Percentiles rank a stretch among this genome's conserved stretches.
phyloP scores from a whole-genome alignment of 2,888 invertebrate species.

The Ophion costatus region DNA sequence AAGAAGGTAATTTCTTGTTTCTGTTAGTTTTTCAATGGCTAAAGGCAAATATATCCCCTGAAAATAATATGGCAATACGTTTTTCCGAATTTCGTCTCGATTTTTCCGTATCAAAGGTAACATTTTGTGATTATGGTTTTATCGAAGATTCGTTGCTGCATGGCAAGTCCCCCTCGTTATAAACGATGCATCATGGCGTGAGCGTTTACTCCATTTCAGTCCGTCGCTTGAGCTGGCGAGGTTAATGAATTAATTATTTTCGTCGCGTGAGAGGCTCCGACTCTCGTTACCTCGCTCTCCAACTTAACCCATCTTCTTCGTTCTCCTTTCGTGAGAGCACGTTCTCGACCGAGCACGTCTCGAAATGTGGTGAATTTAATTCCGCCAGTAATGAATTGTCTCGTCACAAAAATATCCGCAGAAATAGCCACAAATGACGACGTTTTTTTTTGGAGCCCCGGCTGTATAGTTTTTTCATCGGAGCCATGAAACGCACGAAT shows the following conservation, averaged over 20 bases:
- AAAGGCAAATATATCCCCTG: no score
- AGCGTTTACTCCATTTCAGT: conserved; percentile 1
- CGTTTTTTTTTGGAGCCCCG: background rate
- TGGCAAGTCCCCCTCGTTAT: background rate
- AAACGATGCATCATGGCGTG: background rate
- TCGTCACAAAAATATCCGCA: background rate
- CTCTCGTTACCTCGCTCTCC: conserved; percentile 34
- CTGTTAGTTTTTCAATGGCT: no score
- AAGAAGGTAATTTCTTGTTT: no score
- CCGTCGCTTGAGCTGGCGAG: conserved; percentile 10
- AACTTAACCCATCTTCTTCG: background rate
- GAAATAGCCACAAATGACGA: background rate
- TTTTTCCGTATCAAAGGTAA: no score
- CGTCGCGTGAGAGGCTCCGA: background rate
- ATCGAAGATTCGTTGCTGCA: no score
- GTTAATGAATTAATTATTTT: conserved; percentile 53
- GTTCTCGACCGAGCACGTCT: conserved; percentile 41
- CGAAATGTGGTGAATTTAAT: conserved; percentile 29
- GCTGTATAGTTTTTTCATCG: no score
- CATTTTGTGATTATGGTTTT: no score
- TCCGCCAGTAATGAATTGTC: conserved; percentile 41
- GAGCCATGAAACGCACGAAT: no score
- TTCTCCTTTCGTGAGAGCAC: background rate
- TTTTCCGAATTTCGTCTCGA: background rate
- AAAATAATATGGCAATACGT: background rate